Base-by-base conservation (phyloP, 2,113 vertebrate species). In the Phoenicopterus ruber region DNA sequence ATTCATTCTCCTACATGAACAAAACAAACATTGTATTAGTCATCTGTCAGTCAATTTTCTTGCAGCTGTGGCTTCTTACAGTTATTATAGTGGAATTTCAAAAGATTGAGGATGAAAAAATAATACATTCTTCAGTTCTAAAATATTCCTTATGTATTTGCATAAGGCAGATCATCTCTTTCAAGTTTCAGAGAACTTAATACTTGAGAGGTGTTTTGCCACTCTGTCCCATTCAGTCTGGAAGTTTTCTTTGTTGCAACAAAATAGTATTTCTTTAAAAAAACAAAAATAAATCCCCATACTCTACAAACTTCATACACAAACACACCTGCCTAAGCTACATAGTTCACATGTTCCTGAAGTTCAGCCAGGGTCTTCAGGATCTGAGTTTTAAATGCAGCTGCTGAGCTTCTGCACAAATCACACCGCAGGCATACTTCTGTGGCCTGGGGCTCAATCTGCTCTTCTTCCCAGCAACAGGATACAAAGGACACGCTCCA, bases 1-100 rank as follows among this genome's bases (percentile, higher is more conserved):
- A 98, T 88, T 99, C 99, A 74, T 99, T 99, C 96, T 99, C 99
- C 99, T 99, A 94, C 34, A 90, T 44, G 73, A 95, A 96, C 31
- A 95, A 95, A 97, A 84, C 38, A 94, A 97, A 96, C 84, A 82
- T 46, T 44, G 76, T 49, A 90, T 90, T 91, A 82, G 89, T 71
- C 24, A 94, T 55, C 24, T 90, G 38, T 86, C 80, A 61, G 52
- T 28, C 15, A 58, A 66, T 59, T 42, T 86, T 61, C 65, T 82
- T 92, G 69, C 81, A 82, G 54, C 57, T 92, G 38, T 65, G 31
- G n/a, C 61, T 92, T 91, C 49, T 50, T 63, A 63, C 5, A 59
- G 44, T 49, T 82, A 61, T 63, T 36, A 57, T 2, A 38, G 29
- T 46, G 16, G 40, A 65, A 69, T 72, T 91, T 57, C 19, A 32